Base-by-base conservation (phyloP, 35 echinoderm and acorn worm genomes). In the Holothuria glaberrima region DNA sequence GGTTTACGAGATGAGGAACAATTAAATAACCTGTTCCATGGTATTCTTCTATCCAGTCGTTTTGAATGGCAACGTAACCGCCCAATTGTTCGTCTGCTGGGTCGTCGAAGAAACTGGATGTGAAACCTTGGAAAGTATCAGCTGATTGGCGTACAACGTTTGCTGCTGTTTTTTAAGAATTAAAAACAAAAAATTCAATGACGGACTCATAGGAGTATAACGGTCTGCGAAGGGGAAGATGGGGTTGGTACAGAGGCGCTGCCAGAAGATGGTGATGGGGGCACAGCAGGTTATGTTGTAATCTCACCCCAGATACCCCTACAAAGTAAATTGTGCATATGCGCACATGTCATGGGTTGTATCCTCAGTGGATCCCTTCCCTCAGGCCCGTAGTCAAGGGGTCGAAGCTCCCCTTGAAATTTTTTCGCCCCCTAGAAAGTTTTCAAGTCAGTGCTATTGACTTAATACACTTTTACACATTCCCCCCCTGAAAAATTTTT, bases 11-110 rank as follows among this genome's bases (percentile, higher is more conserved):
- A 14, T 3, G n/a, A 61, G 16, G 58, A 28, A 24, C 12, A 65
- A 24, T 6, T 24, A 20, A 72, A 19, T 16, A 32, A 72, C 69
- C 69, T 72, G 69, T 72, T 12, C 29, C 30, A 32, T 32, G 4
- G 30, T 31, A 72, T 28, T 32, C 69, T 72, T 12, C 9, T 19
- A 72, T 5, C 69, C 69, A 72, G 69, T 72, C 69, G 69, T 72
- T 72, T 72, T 72, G 24, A 32, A 72, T 72, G 3, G 17, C 27
- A 31, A 72, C 17, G 35, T 32, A 72, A 72, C 30, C 69, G 17
- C 17, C 17, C 69, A 72, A 31, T 31, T 32, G 24, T 32, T 28
- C 19, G 12, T 72, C 69, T 19, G 25, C 69, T 34, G 17, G 69
- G 29, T 72, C 35, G 30, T 29, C 9, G 36, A 7, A 41, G 36